A percentile compares a stretch with the other conserved stretches of the same genome.
Evolutionary conservation across 2,797 vertebrate genomes (phyloP).

Genomic region (Sciurus carolinensis): DNA sequence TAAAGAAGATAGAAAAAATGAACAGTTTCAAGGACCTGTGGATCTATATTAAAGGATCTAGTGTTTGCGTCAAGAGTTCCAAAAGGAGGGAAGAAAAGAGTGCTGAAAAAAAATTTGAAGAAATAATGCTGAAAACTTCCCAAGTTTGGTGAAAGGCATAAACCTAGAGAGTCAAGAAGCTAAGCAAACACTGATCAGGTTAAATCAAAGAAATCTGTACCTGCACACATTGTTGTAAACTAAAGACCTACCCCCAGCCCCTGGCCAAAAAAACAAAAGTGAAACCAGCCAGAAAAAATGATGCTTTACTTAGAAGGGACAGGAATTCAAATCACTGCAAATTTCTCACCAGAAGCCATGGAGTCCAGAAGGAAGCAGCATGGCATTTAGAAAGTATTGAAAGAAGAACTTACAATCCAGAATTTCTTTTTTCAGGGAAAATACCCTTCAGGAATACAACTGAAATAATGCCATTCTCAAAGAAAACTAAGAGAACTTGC

Average conservation of each 20-base stretch:
- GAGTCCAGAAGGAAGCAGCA: background rate
- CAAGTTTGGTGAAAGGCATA: background rate
- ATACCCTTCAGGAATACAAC: background rate
- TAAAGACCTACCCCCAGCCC: background rate
- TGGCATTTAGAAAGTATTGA: background rate
- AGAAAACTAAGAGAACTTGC: background rate
- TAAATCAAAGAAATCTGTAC: background rate
- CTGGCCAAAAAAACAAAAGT: too few species aligned
- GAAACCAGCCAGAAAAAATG: background rate
- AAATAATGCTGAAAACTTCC: background rate
- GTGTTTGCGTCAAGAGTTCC: background rate
- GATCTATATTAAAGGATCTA: background rate
- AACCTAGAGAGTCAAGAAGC: background rate
- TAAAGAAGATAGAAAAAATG: background rate
- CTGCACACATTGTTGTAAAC: background rate
- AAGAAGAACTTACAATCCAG: background rate
- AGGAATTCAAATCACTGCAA: background rate
- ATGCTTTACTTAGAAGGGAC: background rate
- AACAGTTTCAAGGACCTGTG: background rate
- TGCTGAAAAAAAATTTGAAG: background rate
- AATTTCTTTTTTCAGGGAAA: background rate
- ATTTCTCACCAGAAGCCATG: background rate
- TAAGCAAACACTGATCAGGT: background rate
- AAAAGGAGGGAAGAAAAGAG: background rate
- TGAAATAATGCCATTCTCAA: background rate